Evolutionary conservation across 2,113 vertebrate species (phyloP), one percentile per base, ranked within the genome.

Genomic region (Laticauda laticaudata): DNA sequence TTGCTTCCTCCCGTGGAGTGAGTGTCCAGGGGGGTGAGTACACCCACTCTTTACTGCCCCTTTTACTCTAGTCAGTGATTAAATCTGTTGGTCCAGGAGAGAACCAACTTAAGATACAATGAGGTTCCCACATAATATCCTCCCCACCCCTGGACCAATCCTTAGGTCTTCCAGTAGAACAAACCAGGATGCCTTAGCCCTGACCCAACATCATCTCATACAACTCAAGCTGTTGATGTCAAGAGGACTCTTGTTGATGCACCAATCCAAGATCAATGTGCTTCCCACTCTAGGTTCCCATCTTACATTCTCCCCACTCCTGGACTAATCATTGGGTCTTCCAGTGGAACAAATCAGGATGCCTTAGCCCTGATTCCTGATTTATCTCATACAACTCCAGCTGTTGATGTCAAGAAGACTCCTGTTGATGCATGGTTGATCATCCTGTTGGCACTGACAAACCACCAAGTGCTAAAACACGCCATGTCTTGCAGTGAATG

Each of bases 371-470:
- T 95, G 95, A 95, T 95, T 96, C 96, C 94, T 14, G 24, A 3
- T 5, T 91, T 14, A 34, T 92, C 20, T 92, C 88, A 29, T 0
- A 5, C 87, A 92, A 92, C 3, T 0, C 90, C 3, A 10, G 86
- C 93, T 91, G 88, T 91, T 94, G 93, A 93, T 93, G 92, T 90
- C 0, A 0, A 93, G 2, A 93, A 91, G 94, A 91, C 90, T 95
- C 95, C 94, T 94, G 92, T 69, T n/a, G 94, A 94, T 95, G 95
- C 95, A 96, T 93, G 88, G 75, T 87, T 94, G 95, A 94, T 95
- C 94, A 92, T 89, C 92, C 93, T 92, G 94, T 90, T 95, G 92
- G 91, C 88, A 94, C 93, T 6, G 3, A 5, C 11, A 59, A 94
- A 89, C 94, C 95, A 0, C 45, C 34, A 92, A 92, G 88, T 18